Evolutionary conservation across 2,113 vertebrate species (phyloP).

Genomic region (Paramormyrops kingsleyae): DNA sequence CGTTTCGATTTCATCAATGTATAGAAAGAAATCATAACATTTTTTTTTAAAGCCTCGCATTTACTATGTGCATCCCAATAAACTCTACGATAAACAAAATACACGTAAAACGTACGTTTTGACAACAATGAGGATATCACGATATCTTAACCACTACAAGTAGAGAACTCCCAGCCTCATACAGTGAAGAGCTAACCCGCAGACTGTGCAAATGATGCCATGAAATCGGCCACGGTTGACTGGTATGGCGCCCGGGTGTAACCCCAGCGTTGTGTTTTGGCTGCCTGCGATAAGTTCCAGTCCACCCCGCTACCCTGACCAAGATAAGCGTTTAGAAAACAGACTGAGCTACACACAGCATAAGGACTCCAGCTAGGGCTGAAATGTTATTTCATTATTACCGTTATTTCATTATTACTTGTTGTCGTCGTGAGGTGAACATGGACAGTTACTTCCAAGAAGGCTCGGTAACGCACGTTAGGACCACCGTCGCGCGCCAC

Average conservation of each 20-base stretch:
- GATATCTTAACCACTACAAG: not conserved
- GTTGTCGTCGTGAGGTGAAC: not conserved
- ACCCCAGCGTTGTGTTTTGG: not conserved
- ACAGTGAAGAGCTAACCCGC: not conserved
- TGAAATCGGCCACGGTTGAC: not conserved
- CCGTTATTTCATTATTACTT: not conserved
- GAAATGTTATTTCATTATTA: too few species aligned
- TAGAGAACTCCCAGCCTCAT: not conserved
- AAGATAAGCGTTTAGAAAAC: not conserved
- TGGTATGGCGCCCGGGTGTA: not conserved
- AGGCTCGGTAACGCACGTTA: not conserved
- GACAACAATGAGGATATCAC: not conserved
- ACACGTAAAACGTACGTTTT: not conserved
- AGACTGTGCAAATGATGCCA: not conserved
- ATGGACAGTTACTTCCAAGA: not conserved
- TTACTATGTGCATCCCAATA: not conserved
- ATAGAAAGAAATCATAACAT: not conserved
- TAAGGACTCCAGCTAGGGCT: not conserved
- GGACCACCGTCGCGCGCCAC: not conserved
- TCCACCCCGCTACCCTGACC: not conserved
- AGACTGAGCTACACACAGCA: not conserved
- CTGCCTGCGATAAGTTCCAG: not conserved
- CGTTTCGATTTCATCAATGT: not conserved
- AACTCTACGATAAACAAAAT: not conserved
- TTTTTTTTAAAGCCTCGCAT: not conserved